Conservation (phyloP, 2,113 vertebrate genomes). For the Fregetta grallaria region DNA sequence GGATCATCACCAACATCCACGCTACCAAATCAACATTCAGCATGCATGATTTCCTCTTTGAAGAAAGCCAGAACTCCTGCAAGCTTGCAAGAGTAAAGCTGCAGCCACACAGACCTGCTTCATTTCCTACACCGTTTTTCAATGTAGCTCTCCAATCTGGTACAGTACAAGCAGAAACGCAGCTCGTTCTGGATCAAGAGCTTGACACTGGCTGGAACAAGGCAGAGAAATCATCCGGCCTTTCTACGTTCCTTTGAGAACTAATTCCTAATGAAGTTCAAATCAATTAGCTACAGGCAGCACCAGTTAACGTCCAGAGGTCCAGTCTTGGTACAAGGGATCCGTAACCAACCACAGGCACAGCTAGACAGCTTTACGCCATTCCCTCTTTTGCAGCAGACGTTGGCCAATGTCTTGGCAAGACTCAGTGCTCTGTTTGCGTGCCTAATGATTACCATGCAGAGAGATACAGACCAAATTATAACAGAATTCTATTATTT, state of each 20-base stretch:
- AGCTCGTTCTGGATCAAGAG: neutral
- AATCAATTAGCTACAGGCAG: neutral
- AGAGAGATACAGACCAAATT: neutral
- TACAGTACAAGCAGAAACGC: neutral
- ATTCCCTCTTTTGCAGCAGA: neutral
- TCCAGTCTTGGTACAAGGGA: neutral
- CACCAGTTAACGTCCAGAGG: neutral
- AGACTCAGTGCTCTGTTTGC: neutral
- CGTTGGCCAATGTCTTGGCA: neutral
- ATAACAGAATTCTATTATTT: neutral
- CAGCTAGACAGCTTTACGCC: neutral
- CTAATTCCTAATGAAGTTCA: neutral
- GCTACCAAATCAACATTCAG: accelerated
- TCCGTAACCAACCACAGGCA: neutral
- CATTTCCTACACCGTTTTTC: neutral
- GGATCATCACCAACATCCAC: neutral
- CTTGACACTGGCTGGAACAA: neutral
- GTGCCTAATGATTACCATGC: neutral
- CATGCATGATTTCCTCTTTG: accelerated
- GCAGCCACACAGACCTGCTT: neutral
- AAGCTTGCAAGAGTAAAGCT: neutral
- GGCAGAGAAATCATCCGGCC: neutral
- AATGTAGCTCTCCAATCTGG: neutral
- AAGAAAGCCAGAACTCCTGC: neutral
- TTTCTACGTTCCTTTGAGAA: neutral